These are phyloP conservation scores for Phrynocephalus guinanensis DNA, from an alignment of 2,797 vertebrate genomes.

Conservation along the genomic window DNA sequence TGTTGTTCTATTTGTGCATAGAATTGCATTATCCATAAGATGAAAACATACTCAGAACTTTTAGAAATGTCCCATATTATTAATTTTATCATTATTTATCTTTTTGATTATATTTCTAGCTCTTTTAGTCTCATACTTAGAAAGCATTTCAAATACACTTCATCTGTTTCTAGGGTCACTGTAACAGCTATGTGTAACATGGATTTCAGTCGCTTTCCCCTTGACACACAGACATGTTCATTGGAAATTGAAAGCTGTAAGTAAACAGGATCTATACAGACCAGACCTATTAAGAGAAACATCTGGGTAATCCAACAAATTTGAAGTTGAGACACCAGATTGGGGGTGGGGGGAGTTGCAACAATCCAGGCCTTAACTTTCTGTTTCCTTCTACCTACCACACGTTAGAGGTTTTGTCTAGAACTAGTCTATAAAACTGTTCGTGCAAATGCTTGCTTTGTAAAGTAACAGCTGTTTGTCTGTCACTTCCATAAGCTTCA, in stretches of 20 bases:
- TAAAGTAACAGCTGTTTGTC: no score
- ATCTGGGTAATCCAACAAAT: no score
- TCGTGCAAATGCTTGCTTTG: background rate
- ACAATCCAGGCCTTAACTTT: background rate
- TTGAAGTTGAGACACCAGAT: background rate
- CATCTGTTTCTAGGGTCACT: conserved; percentile 86
- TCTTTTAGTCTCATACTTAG: conserved; percentile 17
- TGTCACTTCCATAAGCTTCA: no score
- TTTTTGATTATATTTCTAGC: background rate
- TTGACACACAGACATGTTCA: conserved; percentile 97
- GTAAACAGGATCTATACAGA: conserved; percentile 64
- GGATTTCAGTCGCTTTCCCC: conserved; percentile 96
- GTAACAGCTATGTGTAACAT: conserved; percentile 99
- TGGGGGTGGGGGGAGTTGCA: background rate
- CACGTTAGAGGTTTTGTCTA: background rate
- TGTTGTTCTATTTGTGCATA: background rate
- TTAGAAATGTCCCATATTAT: background rate
- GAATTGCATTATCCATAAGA: background rate
- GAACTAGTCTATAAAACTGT: background rate
- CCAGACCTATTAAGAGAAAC: background rate
- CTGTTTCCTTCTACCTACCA: background rate
- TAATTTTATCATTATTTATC: background rate
- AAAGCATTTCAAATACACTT: conserved; percentile 18
- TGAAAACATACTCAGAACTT: background rate
- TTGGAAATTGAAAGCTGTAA: conserved; percentile 98